These are phyloP conservation scores for Julus scandinavius DNA, from an alignment of 2,888 invertebrate genomes.

Conservation along the genomic window DNA sequence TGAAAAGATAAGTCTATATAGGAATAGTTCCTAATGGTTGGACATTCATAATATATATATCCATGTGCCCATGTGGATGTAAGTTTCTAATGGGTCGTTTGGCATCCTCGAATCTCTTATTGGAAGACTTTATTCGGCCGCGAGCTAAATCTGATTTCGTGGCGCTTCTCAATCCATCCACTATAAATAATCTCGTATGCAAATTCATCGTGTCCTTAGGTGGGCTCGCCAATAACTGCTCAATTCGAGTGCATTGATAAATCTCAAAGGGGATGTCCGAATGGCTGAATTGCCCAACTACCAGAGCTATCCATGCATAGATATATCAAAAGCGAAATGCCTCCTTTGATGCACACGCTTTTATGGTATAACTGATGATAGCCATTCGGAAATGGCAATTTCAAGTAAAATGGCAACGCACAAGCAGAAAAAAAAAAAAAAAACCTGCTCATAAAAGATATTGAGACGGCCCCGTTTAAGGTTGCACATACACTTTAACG, in stretches of 20 bases:
- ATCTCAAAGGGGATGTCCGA: constrained; percentile 35
- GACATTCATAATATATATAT: neutral
- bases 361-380: constrained; percentile 42
- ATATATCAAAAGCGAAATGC: constrained; percentile 38
- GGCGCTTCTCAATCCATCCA: constrained; percentile 34
- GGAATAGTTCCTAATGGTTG: neutral
- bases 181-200: constrained; percentile 28
- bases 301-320: neutral
- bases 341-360: constrained; percentile 36
- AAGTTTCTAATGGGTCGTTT: neutral
- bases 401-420: constrained; percentile 34
- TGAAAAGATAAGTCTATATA: neutral
- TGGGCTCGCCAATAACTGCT: constrained; percentile 9
- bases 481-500: constrained; percentile 22
- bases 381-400: constrained; percentile 42
- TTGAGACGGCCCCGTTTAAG: constrained; percentile 32
- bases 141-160: neutral
- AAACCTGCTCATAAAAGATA: constrained; percentile 16
- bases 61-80: neutral
- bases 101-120: neutral
- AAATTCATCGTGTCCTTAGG: constrained; percentile 30
- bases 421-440: neutral
- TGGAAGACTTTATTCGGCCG: neutral
- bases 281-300: constrained; percentile 14
- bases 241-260: constrained; percentile 29